Percentiles rank a stretch among this genome's conserved stretches.
phyloP scores from a whole-genome alignment of 2,888 invertebrate species.

The Dasysyrphus albostriatus region DNA sequence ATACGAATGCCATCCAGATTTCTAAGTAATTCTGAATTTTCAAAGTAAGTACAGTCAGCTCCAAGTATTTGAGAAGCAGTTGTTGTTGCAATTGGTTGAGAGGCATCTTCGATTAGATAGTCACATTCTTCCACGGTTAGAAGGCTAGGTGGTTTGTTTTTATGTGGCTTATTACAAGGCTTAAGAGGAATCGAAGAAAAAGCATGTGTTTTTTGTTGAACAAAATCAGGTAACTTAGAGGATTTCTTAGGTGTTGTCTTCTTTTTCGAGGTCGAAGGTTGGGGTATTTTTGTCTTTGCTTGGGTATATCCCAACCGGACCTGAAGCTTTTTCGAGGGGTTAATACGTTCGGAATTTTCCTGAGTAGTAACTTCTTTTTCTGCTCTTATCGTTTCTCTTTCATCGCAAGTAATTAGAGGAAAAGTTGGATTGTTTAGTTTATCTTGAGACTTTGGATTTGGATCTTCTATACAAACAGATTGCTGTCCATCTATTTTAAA shows the following conservation, averaged over 20 bases:
- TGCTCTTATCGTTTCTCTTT: neutral
- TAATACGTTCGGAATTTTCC: neutral
- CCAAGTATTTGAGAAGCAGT: constrained; percentile 69
- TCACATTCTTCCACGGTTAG: constrained; percentile 38
- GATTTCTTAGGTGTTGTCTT: constrained; percentile 27
- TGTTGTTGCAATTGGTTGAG: constrained; percentile 21
- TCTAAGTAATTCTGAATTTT: constrained; percentile 55
- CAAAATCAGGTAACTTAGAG: constrained; percentile 31
- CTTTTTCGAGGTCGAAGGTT: constrained; percentile 1
- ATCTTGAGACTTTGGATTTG: too few relatives aligned
- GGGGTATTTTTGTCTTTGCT: neutral
- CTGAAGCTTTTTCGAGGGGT: neutral
- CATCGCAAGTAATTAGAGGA: neutral
- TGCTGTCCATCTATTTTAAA: constrained; percentile 1
- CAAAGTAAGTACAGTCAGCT: constrained; percentile 65
- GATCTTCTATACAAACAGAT: neutral
- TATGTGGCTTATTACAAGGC: constrained; percentile 1
- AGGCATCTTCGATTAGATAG: constrained; percentile 33
- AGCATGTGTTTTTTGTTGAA: constrained; percentile 54
- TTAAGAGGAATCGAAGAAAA: constrained; percentile 48
- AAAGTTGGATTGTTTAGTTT: too few relatives aligned
- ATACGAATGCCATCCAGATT: constrained; percentile 31
- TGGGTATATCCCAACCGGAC: neutral
- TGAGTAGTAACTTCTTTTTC: neutral
- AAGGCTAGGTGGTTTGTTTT: neutral